These are phyloP conservation scores for Ataeniobius toweri DNA, from an alignment of 2,797 vertebrate genomes.

Conservation along the genomic window DNA sequence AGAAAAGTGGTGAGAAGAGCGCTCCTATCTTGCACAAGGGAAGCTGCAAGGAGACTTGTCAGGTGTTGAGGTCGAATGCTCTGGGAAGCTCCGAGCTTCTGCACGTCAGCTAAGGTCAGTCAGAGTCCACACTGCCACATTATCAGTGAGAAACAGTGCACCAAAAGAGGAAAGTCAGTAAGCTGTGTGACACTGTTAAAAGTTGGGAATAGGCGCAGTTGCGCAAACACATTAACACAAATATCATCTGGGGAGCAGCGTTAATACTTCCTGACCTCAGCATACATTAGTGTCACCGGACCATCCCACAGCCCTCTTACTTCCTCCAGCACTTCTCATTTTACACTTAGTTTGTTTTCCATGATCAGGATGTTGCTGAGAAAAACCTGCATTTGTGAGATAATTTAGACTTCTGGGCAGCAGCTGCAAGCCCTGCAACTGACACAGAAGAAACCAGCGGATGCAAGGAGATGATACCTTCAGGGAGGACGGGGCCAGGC, in stretches of 20 bases:
- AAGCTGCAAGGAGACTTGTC: constrained; percentile 51
- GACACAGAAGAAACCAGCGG: constrained; percentile 33
- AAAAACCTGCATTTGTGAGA: constrained; percentile 44
- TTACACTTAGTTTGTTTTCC: constrained; percentile 51
- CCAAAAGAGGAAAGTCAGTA: constrained; percentile 28
- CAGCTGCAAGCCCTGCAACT: constrained; percentile 51
- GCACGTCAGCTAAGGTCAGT: constrained; percentile 53
- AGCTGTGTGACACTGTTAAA: constrained; percentile 34
- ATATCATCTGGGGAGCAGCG: constrained; percentile 29
- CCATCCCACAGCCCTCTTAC: constrained; percentile 26
- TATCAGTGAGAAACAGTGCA: constrained; percentile 40
- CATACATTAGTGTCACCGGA: constrained; percentile 14
- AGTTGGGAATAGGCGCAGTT: constrained; percentile 31
- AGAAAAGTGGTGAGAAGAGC: constrained; percentile 41
- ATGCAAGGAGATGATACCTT: constrained; percentile 30
- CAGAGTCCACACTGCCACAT: constrained; percentile 56
- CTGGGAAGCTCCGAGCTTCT: constrained; percentile 31
- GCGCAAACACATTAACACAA: constrained; percentile 38
- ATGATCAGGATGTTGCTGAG: constrained; percentile 41
- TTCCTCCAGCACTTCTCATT: constrained; percentile 30
- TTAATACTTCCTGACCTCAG: constrained; percentile 33
- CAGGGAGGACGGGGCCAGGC: constrained; percentile 38
- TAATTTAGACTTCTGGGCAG: constrained; percentile 42
- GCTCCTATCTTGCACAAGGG: constrained; percentile 45
- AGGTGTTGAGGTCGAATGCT: constrained; percentile 46